Conservation (phyloP, 2,888 invertebrate genomes). For the Drosophila macrothrix region DNA sequence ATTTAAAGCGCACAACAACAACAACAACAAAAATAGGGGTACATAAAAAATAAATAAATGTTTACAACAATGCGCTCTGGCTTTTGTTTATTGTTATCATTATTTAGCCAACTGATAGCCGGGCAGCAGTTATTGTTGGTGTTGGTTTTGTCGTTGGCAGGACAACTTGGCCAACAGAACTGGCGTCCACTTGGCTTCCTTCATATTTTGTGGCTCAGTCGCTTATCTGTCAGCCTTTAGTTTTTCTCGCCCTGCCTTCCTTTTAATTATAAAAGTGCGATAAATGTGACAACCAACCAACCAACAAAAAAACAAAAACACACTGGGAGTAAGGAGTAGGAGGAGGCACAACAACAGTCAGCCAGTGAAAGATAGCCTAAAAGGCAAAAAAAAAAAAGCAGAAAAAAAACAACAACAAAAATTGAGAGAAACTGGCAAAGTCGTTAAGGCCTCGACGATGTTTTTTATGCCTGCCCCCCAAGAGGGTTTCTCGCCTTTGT, state of each 20-base stretch:
- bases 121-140: constrained; percentile 21
- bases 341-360: constrained; percentile 5
- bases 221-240: constrained; percentile 52
- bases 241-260: constrained; percentile 27
- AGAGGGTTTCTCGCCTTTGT: constrained; percentile 59
- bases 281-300: constrained; percentile 71
- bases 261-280: constrained; percentile 79
- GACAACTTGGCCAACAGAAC: constrained; percentile 4
- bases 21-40: constrained; percentile 15
- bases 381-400: constrained; percentile 8
- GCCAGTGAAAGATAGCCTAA: constrained; percentile 56
- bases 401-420: not conserved
- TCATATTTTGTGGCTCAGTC: constrained; percentile 49
- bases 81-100: constrained; percentile 80
- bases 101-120: constrained; percentile 78
- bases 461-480: constrained; percentile 60
- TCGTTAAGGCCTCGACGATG: constrained; percentile 65
- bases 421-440: constrained; percentile 53
- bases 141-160: constrained; percentile 16
- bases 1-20: constrained; percentile 68
- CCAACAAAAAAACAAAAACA: constrained; percentile 25
- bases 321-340: not conserved
- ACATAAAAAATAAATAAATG: constrained; percentile 52
- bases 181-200: constrained; percentile 10
- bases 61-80: constrained; percentile 61